Percentiles rank a stretch among this genome's conserved stretches.
Evolutionary conservation across 2,113 vertebrate genomes (phyloP).

Genomic region (Albula glossodonta): DNA sequence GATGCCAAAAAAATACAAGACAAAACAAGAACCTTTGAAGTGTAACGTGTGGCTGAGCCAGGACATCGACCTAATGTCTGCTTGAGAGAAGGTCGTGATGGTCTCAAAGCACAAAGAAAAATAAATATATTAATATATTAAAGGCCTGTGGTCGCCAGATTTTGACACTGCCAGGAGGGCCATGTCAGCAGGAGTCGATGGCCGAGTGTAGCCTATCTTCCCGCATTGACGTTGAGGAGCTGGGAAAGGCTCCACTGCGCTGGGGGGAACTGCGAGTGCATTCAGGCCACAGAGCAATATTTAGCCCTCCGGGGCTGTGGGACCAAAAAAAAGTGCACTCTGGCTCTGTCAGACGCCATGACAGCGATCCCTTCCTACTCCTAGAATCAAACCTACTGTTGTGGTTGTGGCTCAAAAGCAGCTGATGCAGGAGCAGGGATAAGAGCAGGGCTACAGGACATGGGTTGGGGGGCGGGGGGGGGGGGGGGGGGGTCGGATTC

Average conservation of each 20-base stretch:
- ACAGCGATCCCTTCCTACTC: too few species aligned
- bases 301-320: neutral
- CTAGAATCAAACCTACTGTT: too few species aligned
- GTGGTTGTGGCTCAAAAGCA: too few species aligned
- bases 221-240: neutral
- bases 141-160: too few species aligned
- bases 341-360: neutral
- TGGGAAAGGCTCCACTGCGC: neutral
- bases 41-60: neutral
- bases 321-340: neutral
- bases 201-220: too few species aligned
- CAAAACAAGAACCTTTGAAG: too few species aligned
- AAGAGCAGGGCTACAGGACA: too few species aligned
- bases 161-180: too few species aligned
- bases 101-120: neutral
- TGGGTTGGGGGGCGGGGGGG: too few species aligned
- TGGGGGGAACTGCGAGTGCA: neutral
- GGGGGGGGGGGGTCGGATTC: neutral
- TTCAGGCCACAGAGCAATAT: too few species aligned
- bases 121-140: too few species aligned
- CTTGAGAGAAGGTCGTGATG: neutral
- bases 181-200: neutral
- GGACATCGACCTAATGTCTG: neutral
- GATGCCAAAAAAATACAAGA: neutral
- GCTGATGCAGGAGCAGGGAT: too few species aligned